phyloP scores from a whole-genome alignment of 2,888 invertebrate genomes.

The Gortyna flavago region DNA sequence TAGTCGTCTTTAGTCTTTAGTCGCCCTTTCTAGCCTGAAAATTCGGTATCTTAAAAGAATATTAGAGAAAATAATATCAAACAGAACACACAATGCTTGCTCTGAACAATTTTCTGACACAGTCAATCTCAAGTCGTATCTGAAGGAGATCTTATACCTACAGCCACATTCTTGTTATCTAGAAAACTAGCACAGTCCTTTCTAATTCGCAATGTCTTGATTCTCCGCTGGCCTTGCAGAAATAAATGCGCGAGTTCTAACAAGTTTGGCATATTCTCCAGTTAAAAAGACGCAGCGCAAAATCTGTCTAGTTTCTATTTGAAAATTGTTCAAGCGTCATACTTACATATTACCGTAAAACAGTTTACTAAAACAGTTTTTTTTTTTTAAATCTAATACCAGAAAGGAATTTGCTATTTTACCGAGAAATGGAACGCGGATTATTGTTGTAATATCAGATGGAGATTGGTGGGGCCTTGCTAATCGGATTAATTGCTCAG shows the following conservation, averaged over 20 bases:
- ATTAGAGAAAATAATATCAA: not conserved
- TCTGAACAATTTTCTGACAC: not conserved
- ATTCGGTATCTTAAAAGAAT: not conserved
- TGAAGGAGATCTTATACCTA: not conserved
- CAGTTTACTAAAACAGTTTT: conserved; percentile 8
- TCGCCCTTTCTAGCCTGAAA: not conserved
- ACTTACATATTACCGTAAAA: conserved; percentile 28
- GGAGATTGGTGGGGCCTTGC: too few species aligned
- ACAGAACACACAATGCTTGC: not conserved
- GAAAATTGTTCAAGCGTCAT: conserved; percentile 13
- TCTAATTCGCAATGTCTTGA: conserved; percentile 41
- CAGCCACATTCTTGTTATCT: conserved; percentile 13
- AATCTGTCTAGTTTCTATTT: not conserved
- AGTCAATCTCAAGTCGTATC: not conserved
- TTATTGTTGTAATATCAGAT: conserved; percentile 2
- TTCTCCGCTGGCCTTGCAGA: conserved; percentile 45
- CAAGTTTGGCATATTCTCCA: conserved; percentile 27
- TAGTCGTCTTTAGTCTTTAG: not conserved
- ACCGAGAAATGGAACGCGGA: conserved; percentile 6
- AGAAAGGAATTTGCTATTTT: conserved; percentile 9
- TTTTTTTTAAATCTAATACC: conserved; percentile 13
- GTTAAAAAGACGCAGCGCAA: conserved; percentile 7
- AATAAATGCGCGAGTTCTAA: conserved; percentile 40
- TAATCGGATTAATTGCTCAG: not conserved
- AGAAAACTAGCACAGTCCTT: conserved; percentile 19